These are phyloP conservation scores for Diogma glabrata DNA, from an alignment of 2,888 invertebrate species.

Conservation along the genomic window DNA sequence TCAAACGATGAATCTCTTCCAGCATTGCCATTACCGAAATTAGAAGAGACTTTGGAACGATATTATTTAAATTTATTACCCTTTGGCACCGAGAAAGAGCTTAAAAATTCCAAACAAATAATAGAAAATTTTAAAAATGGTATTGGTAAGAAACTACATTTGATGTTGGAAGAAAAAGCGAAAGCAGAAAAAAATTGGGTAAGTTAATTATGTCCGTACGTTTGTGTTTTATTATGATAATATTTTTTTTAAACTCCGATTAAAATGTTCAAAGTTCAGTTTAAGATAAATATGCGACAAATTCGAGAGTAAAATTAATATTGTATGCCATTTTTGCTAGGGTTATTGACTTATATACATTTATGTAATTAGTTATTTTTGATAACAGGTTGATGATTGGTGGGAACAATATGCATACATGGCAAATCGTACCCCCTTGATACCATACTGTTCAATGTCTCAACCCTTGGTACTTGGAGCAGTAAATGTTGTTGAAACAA, in stretches of 20 bases:
- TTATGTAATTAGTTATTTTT: neutral
- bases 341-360: no score
- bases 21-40: conserved; percentile 40
- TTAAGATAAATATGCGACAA: no score
- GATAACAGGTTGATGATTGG: conserved; percentile 36
- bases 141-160: conserved; percentile 39
- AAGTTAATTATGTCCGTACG: no score
- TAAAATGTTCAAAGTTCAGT: no score
- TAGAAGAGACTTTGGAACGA: conserved; percentile 40
- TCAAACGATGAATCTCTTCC: conserved; percentile 41
- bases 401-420: conserved; percentile 47
- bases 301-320: no score
- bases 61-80: conserved; percentile 42
- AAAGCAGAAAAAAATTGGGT: conserved; percentile 42
- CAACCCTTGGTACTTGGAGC: conserved; percentile 30
- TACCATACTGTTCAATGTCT: conserved; percentile 41
- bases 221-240: no score
- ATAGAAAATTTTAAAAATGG: conserved; percentile 40
- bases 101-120: conserved; percentile 33
- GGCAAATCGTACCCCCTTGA: conserved; percentile 37
- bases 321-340: no score
- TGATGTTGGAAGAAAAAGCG: conserved; percentile 35
- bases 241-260: no score
- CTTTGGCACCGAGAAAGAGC: conserved; percentile 37
- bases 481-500: conserved; percentile 27